Conservation (phyloP, 2,797 vertebrate species). For the Sandelia bainsii region DNA sequence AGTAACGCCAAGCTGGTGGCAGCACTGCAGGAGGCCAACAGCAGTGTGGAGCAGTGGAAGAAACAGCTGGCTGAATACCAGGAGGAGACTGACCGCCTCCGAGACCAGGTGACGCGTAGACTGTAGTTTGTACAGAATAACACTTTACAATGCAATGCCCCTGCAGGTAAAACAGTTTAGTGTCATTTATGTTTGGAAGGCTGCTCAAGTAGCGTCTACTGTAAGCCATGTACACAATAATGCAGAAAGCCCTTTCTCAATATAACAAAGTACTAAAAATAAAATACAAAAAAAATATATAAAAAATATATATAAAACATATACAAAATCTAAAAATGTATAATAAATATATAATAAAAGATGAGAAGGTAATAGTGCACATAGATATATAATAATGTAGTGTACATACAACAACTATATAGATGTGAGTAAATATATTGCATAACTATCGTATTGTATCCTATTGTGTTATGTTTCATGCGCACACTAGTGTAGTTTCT, state of each 20-base stretch:
- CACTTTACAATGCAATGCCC: not conserved
- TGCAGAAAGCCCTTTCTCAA: not conserved
- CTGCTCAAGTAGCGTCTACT: not conserved
- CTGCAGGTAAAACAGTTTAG: not conserved
- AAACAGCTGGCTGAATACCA: conserved; percentile 92
- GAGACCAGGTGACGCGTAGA: conserved; percentile 85
- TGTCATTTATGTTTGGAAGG: not conserved
- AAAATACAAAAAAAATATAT: too few relatives aligned
- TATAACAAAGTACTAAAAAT: too few relatives aligned
- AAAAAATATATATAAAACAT: too few relatives aligned
- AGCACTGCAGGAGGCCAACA: conserved; percentile 92
- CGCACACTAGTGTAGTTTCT: not conserved
- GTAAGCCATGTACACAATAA: not conserved
- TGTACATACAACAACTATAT: too few relatives aligned
- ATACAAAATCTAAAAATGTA: too few relatives aligned
- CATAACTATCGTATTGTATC: not conserved
- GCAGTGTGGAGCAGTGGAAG: conserved; percentile 93
- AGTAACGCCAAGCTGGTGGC: conserved; percentile 92
- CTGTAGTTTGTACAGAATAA: not conserved
- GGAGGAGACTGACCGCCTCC: conserved; percentile 91
- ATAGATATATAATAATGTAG: too few relatives aligned
- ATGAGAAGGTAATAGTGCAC: too few relatives aligned
- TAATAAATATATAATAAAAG: too few relatives aligned
- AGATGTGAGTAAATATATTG: too few relatives aligned
- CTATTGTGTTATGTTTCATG: not conserved